phyloP scores from a whole-genome alignment of 2,113 vertebrate genomes.

The Athene noctua region DNA sequence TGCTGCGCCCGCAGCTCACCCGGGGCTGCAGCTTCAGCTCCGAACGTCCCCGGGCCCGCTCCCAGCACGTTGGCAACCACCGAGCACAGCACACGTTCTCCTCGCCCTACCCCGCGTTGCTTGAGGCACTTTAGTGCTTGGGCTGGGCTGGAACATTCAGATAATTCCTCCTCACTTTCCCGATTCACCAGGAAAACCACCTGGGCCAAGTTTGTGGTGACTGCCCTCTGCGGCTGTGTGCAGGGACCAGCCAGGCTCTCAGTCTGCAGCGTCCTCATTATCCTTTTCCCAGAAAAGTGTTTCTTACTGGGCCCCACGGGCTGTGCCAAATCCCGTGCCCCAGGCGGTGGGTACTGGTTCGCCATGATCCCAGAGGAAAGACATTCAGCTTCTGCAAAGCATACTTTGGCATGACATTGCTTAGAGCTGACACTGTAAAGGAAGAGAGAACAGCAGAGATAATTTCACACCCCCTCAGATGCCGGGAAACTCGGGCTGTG shows the following conservation, averaged over 20 bases:
- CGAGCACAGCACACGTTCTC: not conserved
- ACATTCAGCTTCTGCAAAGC: not conserved
- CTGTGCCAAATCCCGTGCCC: not conserved
- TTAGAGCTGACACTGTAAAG: not conserved
- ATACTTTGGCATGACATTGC: not conserved
- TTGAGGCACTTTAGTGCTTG: not conserved
- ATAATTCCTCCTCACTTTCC: not conserved
- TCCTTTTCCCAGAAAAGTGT: not conserved
- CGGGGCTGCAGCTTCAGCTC: not conserved
- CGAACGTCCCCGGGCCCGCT: fast-evolving
- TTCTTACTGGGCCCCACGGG: not conserved
- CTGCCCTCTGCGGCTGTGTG: no score
- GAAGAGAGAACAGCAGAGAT: not conserved
- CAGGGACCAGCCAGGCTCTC: not conserved
- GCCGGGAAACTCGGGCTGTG: not conserved
- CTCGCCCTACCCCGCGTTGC: not conserved
- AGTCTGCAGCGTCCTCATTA: not conserved
- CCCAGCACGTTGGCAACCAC: not conserved
- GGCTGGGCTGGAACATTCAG: not conserved
- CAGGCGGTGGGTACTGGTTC: not conserved
- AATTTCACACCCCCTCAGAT: not conserved
- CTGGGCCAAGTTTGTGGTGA: not conserved
- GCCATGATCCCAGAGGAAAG: not conserved
- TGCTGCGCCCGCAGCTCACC: not conserved
- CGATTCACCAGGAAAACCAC: not conserved